A percentile compares a stretch with the other conserved stretches of the same genome.
Conservation (phyloP, 2,797 vertebrate genomes). For the Trematomus bernacchii region DNA sequence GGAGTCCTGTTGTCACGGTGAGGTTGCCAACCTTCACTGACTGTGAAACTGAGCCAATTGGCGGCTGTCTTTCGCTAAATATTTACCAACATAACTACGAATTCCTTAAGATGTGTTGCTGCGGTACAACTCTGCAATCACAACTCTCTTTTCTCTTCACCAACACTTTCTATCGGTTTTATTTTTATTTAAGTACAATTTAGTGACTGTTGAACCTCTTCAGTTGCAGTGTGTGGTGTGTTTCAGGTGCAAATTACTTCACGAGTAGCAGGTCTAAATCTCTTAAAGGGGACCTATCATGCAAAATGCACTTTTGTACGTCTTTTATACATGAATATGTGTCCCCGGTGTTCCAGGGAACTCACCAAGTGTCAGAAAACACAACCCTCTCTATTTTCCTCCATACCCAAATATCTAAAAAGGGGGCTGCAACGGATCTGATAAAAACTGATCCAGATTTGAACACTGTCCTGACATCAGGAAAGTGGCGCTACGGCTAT, state of each 20-base stretch:
- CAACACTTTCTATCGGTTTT: background rate
- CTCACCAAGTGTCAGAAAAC: too few relatives aligned
- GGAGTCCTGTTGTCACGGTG: background rate
- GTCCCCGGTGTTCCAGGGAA: too few relatives aligned
- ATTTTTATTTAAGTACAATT: background rate
- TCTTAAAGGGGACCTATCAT: too few relatives aligned
- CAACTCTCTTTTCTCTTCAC: background rate
- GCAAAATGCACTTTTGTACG: too few relatives aligned
- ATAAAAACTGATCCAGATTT: too few relatives aligned
- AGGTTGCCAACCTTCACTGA: conserved; percentile 2
- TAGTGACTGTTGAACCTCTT: too few relatives aligned
- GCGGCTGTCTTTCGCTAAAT: background rate
- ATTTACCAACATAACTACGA: background rate
- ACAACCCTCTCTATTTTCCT: too few relatives aligned
- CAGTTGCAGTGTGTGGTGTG: background rate
- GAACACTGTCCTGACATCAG: too few relatives aligned
- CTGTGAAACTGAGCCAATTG: background rate
- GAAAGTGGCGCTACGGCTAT: too few relatives aligned
- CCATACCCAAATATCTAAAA: too few relatives aligned
- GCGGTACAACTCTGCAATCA: background rate
- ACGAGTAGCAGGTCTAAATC: background rate
- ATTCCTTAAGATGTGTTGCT: background rate
- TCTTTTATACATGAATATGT: too few relatives aligned
- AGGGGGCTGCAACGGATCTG: too few relatives aligned
- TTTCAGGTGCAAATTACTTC: background rate